These are phyloP conservation scores for Sander lucioperca DNA, from an alignment of 2,113 vertebrate genomes.

Conservation along the genomic window DNA sequence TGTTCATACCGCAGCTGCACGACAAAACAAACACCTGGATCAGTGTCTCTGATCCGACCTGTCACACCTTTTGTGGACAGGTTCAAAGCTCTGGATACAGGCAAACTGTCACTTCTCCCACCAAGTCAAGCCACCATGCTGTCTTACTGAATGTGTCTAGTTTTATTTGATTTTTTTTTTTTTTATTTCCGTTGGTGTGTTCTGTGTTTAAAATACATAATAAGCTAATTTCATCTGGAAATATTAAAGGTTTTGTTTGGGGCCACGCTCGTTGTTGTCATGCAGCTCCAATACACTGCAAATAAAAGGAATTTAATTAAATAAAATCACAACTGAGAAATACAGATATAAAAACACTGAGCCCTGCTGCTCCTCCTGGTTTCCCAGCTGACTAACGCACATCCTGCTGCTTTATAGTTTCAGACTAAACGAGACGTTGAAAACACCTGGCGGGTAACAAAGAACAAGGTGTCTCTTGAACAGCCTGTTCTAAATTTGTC, in stretches of 20 bases:
- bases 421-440: constrained; percentile 32
- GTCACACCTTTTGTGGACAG: background rate
- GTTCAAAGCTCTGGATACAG: background rate
- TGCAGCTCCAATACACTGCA: constrained; percentile 1
- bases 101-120: background rate
- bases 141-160: background rate
- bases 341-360: constrained; percentile 16
- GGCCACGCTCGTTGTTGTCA: background rate
- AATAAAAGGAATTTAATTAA: constrained; percentile 26
- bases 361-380: constrained; percentile 14
- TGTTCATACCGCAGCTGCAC: background rate
- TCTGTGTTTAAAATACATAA: constrained; percentile 3
- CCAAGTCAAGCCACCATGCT: background rate
- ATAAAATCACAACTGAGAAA: constrained; percentile 39
- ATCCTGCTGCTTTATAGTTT: constrained; percentile 46
- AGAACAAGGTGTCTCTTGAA: constrained; percentile 61
- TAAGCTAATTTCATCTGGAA: background rate
- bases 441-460: constrained; percentile 59
- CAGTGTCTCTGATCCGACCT: background rate
- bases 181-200: too few relatives aligned
- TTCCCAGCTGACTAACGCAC: constrained; percentile 54
- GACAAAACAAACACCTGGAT: background rate
- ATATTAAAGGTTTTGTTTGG: background rate
- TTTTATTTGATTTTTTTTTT: too few relatives aligned
- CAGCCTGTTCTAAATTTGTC: constrained; percentile 67